Evolutionary conservation across 2,113 vertebrate species (phyloP), one percentile per base, ranked within the genome.

Genomic region (Proteles cristata): DNA sequence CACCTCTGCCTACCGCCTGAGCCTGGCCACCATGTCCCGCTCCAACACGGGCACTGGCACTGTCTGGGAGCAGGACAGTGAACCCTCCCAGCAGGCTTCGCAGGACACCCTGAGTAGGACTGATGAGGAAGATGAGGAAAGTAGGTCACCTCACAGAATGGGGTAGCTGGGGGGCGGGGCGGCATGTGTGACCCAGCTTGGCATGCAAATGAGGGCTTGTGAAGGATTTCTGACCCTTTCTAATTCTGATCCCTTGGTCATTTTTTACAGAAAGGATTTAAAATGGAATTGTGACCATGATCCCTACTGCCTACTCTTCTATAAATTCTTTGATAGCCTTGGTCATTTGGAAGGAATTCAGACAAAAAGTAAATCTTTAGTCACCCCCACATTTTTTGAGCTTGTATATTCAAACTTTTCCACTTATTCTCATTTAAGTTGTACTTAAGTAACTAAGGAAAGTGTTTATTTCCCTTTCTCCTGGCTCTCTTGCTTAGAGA

Each of bases 121-220:
- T 0, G 99, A 99, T 48, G 99, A 99, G 98, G 99, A 99, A n/a
- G 99, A 99, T 2, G 99, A 99, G 99, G 99, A 99, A 99, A 99
- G 99, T 99, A 98, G 97, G 99, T 99, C 65, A 53, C 25, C 39
- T 10, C 4, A 0, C 19, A 93, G 61, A 33, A 50, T 17, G 33
- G 0, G 19, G 6, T 9, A 2, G 6, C 17, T 39, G 35, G 11
- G n/a, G 28, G 7, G 74, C 0, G 7, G 74, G 1, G 26, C 3
- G 50, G 25, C 10, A 3, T 10, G 15, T 61, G 58, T 39, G 55
- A 61, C 39, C 26, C 7, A 11, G 35, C 16, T 74, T 26, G 31
- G 39, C 58, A 23, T n/a, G n/a, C 0, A 1, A n/a, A 43, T 7
- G 31, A 73, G 88, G 61, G 15, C 21, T 61, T 81, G 43, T 28